These are phyloP conservation scores for Aeoliscus strigatus DNA, from an alignment of 2,797 vertebrate genomes.

Conservation along the genomic window DNA sequence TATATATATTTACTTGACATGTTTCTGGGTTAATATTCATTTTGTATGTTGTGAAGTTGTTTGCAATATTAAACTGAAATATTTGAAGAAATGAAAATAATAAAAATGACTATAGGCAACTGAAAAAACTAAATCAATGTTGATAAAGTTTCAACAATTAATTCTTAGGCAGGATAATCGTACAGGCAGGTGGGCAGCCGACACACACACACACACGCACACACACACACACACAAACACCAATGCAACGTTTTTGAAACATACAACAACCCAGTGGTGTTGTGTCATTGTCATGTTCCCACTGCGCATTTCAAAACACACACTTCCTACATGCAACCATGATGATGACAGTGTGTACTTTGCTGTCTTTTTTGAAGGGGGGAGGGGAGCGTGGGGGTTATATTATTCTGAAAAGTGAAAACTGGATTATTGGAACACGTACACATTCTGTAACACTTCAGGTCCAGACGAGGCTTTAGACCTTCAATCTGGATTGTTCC, in stretches of 20 bases:
- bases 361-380: too few relatives aligned
- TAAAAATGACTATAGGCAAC: constrained; percentile 91
- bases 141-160: constrained; percentile 78
- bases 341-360: too few relatives aligned
- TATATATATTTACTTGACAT: constrained; percentile 76
- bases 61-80: constrained; percentile 95
- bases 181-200: constrained; percentile 7
- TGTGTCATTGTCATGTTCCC: too few relatives aligned
- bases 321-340: too few relatives aligned
- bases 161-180: constrained; percentile 43
- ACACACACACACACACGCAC: constrained; percentile 15
- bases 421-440: too few relatives aligned
- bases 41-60: constrained; percentile 98
- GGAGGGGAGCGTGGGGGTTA: too few relatives aligned
- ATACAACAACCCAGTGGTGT: background rate
- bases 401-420: too few relatives aligned
- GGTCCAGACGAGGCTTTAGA: constrained; percentile 9
- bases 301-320: too few relatives aligned
- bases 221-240: constrained; percentile 5
- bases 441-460: too few relatives aligned
- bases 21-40: constrained; percentile 90
- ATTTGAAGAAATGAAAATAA: constrained; percentile 94
- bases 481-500: too few relatives aligned
- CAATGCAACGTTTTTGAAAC: background rate
- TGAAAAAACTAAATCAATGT: constrained; percentile 84